Conservation (phyloP, 2,797 vertebrate species). For the Acrossocheilus wenchowensis region DNA sequence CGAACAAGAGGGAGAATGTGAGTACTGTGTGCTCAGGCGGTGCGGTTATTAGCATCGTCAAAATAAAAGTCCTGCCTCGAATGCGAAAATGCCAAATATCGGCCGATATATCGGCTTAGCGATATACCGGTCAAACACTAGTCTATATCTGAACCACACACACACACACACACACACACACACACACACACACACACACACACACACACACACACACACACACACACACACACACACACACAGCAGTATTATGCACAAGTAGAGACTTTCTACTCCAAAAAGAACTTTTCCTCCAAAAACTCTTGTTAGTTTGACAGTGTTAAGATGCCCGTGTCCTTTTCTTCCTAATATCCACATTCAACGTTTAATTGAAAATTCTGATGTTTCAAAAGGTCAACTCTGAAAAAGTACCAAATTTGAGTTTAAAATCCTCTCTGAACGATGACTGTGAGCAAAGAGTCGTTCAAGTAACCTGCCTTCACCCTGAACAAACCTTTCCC, state of each 20-base stretch:
- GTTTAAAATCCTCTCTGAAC: neutral
- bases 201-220: too few relatives aligned
- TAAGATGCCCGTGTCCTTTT: neutral
- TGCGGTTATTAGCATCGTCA: too few relatives aligned
- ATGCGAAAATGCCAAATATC: too few relatives aligned
- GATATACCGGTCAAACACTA: too few relatives aligned
- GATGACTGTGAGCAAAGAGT: neutral
- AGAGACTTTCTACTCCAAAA: neutral
- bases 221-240: too few relatives aligned
- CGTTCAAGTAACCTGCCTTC: constrained; percentile 11
- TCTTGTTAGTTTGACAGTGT: neutral
- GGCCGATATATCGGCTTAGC: too few relatives aligned
- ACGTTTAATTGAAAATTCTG: neutral
- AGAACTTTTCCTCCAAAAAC: neutral
- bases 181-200: too few relatives aligned
- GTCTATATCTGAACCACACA: neutral
- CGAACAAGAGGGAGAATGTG: too few relatives aligned
- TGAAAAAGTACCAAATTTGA: neutral
- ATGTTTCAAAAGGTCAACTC: neutral
- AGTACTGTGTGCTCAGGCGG: too few relatives aligned
- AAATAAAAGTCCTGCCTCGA: too few relatives aligned
- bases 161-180: too few relatives aligned
- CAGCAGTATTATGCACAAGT: neutral
- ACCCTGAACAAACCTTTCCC: constrained; percentile 7
- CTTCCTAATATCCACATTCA: neutral